phyloP scores from a whole-genome alignment of 2,797 vertebrate genomes.

The Pseudochirops corinnae region DNA sequence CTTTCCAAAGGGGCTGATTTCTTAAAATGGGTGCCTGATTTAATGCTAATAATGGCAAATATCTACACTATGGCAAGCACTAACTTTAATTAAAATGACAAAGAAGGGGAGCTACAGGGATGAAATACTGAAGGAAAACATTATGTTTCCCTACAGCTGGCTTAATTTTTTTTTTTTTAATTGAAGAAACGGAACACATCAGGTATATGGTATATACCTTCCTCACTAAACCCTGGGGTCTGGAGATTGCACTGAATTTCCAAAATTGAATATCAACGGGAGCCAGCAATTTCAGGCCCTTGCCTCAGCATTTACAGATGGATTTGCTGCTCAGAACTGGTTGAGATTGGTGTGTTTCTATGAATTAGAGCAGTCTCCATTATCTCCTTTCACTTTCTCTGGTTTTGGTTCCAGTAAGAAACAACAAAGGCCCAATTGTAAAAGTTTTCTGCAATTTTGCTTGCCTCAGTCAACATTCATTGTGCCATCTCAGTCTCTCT shows the following conservation, averaged over 20 bases:
- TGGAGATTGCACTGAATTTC: constrained; percentile 1
- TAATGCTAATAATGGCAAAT: constrained; percentile 59
- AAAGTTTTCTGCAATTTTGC: neutral
- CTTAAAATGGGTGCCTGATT: constrained; percentile 68
- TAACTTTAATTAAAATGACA: constrained; percentile 83
- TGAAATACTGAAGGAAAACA: constrained; percentile 68
- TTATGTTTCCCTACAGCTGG: constrained; percentile 67
- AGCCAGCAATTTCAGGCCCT: neutral
- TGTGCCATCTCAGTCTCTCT: neutral
- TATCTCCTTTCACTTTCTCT: neutral
- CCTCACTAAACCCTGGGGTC: neutral
- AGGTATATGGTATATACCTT: neutral
- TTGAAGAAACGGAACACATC: constrained; percentile 35
- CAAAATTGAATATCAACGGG: neutral
- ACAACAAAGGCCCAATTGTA: neutral
- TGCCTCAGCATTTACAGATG: accelerated
- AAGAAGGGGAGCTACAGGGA: constrained; percentile 56
- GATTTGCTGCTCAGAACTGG: neutral
- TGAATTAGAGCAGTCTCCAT: neutral
- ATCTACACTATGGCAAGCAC: constrained; percentile 49
- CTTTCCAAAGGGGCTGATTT: constrained; percentile 3
- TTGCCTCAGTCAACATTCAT: neutral
- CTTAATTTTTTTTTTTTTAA: constrained; percentile 67
- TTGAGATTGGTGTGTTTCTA: neutral
- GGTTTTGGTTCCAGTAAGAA: neutral